Evolutionary conservation across 2,888 invertebrate genomes (phyloP).

Genomic region (Orchestes rusci): DNA sequence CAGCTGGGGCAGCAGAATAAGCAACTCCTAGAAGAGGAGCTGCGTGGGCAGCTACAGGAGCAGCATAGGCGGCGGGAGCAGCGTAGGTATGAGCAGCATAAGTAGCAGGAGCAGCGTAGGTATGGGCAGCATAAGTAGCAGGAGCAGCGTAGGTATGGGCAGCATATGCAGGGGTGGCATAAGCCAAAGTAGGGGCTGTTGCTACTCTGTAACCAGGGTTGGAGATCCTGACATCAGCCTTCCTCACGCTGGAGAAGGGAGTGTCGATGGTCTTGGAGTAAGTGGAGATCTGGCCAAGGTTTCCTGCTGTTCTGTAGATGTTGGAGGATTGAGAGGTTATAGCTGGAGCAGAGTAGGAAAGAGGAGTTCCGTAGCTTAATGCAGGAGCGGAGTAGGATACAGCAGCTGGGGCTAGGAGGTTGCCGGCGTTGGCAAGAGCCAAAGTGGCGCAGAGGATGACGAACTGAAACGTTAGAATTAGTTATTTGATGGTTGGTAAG

Average conservation of each 20-base stretch:
- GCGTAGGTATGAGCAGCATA: slow-evolving; percentile 50
- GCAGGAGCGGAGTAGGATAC: slow-evolving; percentile 41
- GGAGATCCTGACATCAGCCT: slow-evolving; percentile 62
- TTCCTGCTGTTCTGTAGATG: slow-evolving; percentile 56
- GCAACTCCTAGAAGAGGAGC: slow-evolving; percentile 38
- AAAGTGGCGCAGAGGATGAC: slow-evolving; percentile 42
- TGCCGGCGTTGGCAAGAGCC: slow-evolving; percentile 49
- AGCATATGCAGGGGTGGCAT: slow-evolving; percentile 18
- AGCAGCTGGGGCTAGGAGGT: slow-evolving; percentile 43
- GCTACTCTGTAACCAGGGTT: slow-evolving; percentile 50
- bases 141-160: slow-evolving; percentile 17
- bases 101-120: slow-evolving; percentile 52
- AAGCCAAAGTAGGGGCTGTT: slow-evolving; percentile 27
- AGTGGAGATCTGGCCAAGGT: slow-evolving; percentile 62
- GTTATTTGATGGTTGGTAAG: no score
- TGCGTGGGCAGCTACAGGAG: slow-evolving; percentile 29
- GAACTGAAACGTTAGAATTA: slow-evolving; percentile 14
- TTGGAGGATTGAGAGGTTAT: slow-evolving; percentile 55
- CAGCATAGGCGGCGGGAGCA: slow-evolving; percentile 44
- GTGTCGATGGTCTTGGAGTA: slow-evolving; percentile 65
- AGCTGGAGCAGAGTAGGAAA: slow-evolving; percentile 48
- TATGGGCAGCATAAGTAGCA: slow-evolving; percentile 31
- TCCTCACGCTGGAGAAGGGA: slow-evolving; percentile 64
- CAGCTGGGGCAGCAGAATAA: slow-evolving; percentile 51
- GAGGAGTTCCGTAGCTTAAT: slow-evolving; percentile 32